These are phyloP conservation scores for Hippoglossus stenolepis DNA, from an alignment of 2,113 vertebrate genomes.

Conservation along the genomic window DNA sequence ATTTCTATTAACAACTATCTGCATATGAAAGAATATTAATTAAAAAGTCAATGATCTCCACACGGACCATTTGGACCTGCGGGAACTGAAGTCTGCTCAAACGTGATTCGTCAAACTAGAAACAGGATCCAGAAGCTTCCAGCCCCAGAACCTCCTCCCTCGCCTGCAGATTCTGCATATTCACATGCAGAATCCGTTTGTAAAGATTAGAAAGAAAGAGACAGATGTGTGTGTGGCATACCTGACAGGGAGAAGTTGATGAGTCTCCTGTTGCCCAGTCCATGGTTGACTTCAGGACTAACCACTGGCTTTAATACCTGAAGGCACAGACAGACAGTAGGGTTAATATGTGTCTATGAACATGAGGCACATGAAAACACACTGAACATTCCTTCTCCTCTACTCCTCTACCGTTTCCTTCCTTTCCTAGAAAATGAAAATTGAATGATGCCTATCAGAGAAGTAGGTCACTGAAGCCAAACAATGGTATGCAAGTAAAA, in stretches of 20 bases:
- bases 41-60: no score
- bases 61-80: no score
- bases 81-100: no score
- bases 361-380: conserved; percentile 48
- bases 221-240: conserved; percentile 61
- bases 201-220: background rate
- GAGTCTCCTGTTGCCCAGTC: conserved; percentile 90
- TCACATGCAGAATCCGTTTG: no score
- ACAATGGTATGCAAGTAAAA: background rate
- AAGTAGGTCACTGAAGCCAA: conserved; percentile 21
- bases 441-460: conserved; percentile 13
- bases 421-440: conserved; percentile 28
- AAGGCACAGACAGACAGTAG: conserved; percentile 54
- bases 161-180: no score
- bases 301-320: conserved; percentile 93
- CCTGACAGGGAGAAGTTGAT: conserved; percentile 97
- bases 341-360: conserved; percentile 11
- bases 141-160: no score
- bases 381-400: background rate
- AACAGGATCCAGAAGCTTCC: no score
- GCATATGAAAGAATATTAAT: no score
- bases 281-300: conserved; percentile 87
- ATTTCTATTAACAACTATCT: no score
- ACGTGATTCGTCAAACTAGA: no score
- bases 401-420: background rate